Base-by-base conservation (phyloP, 2,797 vertebrate genomes). In the Hippopotamyrus pictus region DNA sequence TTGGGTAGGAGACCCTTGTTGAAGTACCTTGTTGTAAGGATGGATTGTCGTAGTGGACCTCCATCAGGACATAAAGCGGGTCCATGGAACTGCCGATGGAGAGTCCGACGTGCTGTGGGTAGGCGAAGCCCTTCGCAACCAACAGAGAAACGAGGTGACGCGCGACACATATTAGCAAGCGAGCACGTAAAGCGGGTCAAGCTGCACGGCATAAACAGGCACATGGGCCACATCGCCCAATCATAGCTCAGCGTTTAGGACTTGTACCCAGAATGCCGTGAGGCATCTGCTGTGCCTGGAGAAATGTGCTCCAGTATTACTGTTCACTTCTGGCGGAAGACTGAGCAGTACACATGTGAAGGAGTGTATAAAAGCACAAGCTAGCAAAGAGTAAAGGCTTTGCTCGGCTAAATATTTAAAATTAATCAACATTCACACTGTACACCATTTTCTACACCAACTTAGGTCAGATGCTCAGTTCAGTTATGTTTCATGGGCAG, bases 21-120 rank as follows among this genome's bases (percentile, higher is more conserved):
- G 92, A 22, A 37, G 90, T 94, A 97, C 97, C 96, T 96, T 95
- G 95, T 88, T 94, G 92, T 88, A 96, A 95, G 4, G 95, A 92
- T 0, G 97, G 96, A 87, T 98, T 98, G 92, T 98, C 97, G 79
- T 96, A 98, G 92, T 98, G 97, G 33, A 97, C 92, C 93, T 97
- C 97, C 94, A 97, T 95, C 44, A 97, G 96, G 85, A 97, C 96
- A 0, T 96, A 97, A 50, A 92, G 93, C 22, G 97, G 96, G 90
- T 97, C 97, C 41, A 92, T 87, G 0, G 94, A 90, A 25, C 95
- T 97, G 76, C 97, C 97, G 0, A 97, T 94, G 84, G 97, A 97
- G 91, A 97, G 93, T 37, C 97, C 97, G 88, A 95, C 96, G 1
- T 97, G 96, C 88, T 95, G 92, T 89, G 97, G 97, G 88, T 97